phyloP scores from a whole-genome alignment of 2,888 invertebrate genomes.

The Mellilla xanthometata region DNA sequence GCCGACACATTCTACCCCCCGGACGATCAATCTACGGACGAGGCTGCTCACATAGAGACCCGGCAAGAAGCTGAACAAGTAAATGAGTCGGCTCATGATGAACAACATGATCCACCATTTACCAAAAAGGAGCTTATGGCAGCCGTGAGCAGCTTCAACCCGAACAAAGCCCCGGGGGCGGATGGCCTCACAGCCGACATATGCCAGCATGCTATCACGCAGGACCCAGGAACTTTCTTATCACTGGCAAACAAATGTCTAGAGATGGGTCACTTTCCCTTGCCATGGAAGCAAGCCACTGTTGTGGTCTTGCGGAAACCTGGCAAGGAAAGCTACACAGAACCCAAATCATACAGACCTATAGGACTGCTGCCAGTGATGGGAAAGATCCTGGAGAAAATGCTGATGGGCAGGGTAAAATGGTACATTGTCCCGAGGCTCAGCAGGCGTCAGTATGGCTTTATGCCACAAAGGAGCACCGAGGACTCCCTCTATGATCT shows the following conservation, averaged over 20 bases:
- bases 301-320: not conserved
- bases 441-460: constrained; percentile 20
- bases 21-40: no score
- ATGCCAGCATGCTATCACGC: not conserved
- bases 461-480: constrained; percentile 13
- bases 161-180: constrained; percentile 12
- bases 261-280: not conserved
- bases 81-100: not conserved
- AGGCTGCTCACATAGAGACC: no score
- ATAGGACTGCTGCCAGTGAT: not conserved
- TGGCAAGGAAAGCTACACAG: not conserved
- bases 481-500: constrained; percentile 14
- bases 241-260: not conserved
- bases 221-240: not conserved
- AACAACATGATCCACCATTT: not conserved
- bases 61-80: no score
- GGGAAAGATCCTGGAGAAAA: not conserved
- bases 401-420: not conserved
- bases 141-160: constrained; percentile 2
- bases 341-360: not conserved
- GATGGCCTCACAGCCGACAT: constrained; percentile 15
- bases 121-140: not conserved
- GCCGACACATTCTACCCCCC: no score
- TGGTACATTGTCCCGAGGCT: constrained; percentile 11
- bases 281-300: no score